phyloP scores from a whole-genome alignment of 2,113 vertebrate species.

The Psittacara wagleri region DNA sequence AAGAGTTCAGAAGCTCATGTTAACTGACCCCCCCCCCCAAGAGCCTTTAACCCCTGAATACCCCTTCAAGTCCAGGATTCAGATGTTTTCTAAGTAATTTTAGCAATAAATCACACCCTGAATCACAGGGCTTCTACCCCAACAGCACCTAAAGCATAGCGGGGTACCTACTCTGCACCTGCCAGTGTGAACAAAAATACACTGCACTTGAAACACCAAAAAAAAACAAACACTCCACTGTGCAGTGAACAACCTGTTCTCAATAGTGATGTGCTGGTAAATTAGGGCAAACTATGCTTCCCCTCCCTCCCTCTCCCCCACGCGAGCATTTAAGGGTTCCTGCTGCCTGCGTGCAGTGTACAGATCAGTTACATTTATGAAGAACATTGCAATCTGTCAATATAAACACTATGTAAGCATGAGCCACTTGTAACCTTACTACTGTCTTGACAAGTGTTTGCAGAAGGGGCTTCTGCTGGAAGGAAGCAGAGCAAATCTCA shows the following conservation, averaged over 20 bases:
- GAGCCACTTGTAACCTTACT: constrained; percentile 43
- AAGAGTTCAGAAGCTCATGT: rapidly evolving
- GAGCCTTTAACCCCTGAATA: rapidly evolving
- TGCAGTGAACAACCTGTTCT: not conserved
- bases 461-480: not conserved
- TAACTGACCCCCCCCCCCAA: not conserved
- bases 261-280: not conserved
- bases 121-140: rapidly evolving
- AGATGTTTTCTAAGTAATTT: rapidly evolving
- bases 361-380: constrained; percentile 45
- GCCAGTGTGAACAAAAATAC: not conserved
- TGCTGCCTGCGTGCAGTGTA: constrained; percentile 58
- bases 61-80: rapidly evolving
- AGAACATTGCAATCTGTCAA: constrained; percentile 70
- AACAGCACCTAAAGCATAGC: not conserved
- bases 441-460: constrained; percentile 38
- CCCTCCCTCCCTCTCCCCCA: constrained; percentile 11
- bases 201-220: not conserved
- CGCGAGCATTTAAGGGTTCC: constrained; percentile 54
- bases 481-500: not conserved
- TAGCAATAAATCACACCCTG: not conserved
- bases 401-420: constrained; percentile 58
- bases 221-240: no score
- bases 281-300: constrained; percentile 52
- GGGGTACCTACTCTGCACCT: not conserved